These are phyloP conservation scores for Coptodon rendalli DNA, from an alignment of 2,113 vertebrate genomes.

Conservation along the genomic window DNA sequence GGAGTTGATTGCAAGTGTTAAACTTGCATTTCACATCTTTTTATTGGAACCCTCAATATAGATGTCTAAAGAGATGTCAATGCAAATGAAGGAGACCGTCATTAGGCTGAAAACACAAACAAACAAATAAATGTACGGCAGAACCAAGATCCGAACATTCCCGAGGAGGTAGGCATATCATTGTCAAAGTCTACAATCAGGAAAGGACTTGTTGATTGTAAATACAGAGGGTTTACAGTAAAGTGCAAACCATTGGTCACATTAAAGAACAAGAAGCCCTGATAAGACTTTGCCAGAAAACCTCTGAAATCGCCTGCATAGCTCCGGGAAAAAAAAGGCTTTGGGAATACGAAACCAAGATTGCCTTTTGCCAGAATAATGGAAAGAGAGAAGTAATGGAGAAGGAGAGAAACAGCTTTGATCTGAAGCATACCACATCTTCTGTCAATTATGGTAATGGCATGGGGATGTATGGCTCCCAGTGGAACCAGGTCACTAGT, in stretches of 20 bases:
- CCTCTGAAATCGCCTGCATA: not conserved
- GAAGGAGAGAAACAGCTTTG: not conserved
- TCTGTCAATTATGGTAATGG: not conserved
- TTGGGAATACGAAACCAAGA: not conserved
- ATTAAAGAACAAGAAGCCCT: not conserved
- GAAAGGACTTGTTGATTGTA: not conserved
- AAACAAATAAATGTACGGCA: not conserved
- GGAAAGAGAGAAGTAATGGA: not conserved
- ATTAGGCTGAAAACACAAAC: not conserved
- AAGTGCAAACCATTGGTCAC: not conserved
- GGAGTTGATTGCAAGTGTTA: not conserved
- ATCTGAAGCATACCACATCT: not conserved
- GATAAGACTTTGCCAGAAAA: not conserved
- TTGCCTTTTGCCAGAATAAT: not conserved
- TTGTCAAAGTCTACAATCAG: not conserved
- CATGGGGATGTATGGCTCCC: not conserved
- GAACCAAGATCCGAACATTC: not conserved
- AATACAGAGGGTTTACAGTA: not conserved
- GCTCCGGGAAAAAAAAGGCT: not conserved
- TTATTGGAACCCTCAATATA: not conserved
- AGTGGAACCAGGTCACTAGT: not conserved
- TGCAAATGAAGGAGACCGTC: not conserved
- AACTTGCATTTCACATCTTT: not conserved
- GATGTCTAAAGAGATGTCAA: not conserved
- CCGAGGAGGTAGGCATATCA: not conserved